Evolutionary conservation across 2,113 vertebrate species (phyloP).

Genomic region (Chaenogobius annularis): DNA sequence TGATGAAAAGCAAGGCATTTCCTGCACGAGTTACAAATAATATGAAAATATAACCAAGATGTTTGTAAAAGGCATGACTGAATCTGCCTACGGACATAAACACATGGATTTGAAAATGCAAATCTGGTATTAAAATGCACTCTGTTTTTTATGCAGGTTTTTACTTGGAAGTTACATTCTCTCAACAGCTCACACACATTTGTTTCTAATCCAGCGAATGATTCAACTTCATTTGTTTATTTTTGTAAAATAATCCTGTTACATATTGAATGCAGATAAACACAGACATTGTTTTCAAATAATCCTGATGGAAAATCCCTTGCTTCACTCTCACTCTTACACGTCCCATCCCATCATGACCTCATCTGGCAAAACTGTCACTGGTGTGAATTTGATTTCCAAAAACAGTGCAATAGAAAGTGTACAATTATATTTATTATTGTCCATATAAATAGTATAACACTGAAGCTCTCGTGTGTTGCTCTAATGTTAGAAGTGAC

Average conservation of each 20-base stretch:
- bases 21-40: background rate
- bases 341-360: constrained; percentile 16
- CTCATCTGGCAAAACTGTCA: constrained; percentile 21
- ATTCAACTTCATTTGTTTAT: background rate
- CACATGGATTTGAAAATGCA: too few species aligned
- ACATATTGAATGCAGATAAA: constrained; percentile 11
- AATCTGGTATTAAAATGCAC: background rate
- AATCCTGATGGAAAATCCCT: constrained; percentile 28
- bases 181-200: background rate
- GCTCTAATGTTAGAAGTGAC: background rate
- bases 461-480: background rate
- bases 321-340: constrained; percentile 8
- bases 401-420: too few species aligned
- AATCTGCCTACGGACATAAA: too few species aligned
- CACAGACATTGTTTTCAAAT: constrained; percentile 26
- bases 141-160: background rate
- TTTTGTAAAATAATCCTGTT: background rate
- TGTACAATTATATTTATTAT: background rate
- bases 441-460: background rate
- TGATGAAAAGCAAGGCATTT: background rate
- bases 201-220: background rate
- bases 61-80: background rate
- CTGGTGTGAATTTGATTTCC: background rate
- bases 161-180: background rate
- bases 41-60: background rate